Evolutionary conservation across 2,888 invertebrate species (phyloP).

Genomic region (Lithophane leautieri): DNA sequence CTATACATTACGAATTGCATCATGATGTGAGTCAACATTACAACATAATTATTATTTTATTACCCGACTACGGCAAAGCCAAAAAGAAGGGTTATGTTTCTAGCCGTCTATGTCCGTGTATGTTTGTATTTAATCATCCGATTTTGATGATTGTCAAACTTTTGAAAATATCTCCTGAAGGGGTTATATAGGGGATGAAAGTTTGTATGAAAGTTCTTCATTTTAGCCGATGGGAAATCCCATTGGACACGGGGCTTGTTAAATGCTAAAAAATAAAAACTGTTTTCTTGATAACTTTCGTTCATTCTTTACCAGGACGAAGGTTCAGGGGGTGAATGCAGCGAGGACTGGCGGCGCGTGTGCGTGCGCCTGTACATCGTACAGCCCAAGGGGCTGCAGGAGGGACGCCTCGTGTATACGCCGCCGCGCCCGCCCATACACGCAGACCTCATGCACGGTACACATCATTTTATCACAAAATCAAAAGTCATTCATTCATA

Average conservation of each 20-base stretch:
- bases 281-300: neutral
- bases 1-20: constrained; percentile 81
- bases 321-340: constrained; percentile 57
- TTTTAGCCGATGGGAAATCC: too few species aligned
- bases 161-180: too few species aligned
- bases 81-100: neutral
- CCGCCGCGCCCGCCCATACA: constrained; percentile 74
- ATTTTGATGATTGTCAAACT: neutral
- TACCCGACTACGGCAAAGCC: neutral
- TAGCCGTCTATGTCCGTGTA: neutral
- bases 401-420: constrained; percentile 93
- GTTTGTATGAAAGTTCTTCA: neutral
- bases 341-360: constrained; percentile 67
- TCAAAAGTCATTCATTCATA: neutral
- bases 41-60: neutral
- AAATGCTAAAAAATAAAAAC: too few species aligned
- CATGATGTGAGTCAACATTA: constrained; percentile 70
- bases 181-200: neutral
- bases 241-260: too few species aligned
- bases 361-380: constrained; percentile 92
- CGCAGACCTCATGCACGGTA: constrained; percentile 57
- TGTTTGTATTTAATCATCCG: neutral
- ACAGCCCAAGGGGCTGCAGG: constrained; percentile 97
- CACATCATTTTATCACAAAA: neutral
- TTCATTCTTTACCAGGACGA: constrained; percentile 54